Conservation (phyloP, 2,797 vertebrate species). For the Acomys russatus region DNA sequence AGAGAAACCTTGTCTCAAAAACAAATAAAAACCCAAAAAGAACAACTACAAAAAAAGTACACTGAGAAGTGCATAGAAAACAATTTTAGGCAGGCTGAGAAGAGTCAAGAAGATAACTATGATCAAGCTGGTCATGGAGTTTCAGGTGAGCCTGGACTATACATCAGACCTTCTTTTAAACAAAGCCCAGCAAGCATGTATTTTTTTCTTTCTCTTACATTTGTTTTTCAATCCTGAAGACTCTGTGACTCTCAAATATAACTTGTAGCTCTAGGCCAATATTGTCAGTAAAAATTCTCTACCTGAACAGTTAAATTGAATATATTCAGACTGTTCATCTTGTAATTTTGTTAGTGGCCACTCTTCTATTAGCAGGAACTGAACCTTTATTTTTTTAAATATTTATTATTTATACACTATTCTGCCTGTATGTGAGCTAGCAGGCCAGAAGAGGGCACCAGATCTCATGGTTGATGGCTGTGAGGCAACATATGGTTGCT, state of each 20-base stretch:
- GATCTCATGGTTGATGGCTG: no score
- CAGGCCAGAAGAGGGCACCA: no score
- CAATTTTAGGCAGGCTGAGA: not conserved
- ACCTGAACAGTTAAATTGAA: not conserved
- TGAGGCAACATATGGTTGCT: no score
- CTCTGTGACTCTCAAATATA: not conserved
- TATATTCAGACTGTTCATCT: not conserved
- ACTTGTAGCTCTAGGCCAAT: not conserved
- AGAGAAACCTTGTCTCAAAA: no score
- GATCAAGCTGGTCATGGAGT: no score
- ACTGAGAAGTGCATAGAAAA: not conserved
- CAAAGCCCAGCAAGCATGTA: not conserved
- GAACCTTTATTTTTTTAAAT: no score
- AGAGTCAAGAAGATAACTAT: not conserved
- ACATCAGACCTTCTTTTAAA: not conserved
- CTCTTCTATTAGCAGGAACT: not conserved
- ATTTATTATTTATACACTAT: no score
- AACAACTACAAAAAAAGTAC: not conserved
- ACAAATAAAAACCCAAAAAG: no score
- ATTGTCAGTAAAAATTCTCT: not conserved
- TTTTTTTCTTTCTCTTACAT: not conserved
- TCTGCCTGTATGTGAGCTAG: no score
- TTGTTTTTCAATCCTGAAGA: not conserved
- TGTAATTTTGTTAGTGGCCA: not conserved
- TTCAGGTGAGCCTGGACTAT: not conserved